Conservation (phyloP, 2,113 vertebrate species). For the Thalassoma bifasciatum region DNA sequence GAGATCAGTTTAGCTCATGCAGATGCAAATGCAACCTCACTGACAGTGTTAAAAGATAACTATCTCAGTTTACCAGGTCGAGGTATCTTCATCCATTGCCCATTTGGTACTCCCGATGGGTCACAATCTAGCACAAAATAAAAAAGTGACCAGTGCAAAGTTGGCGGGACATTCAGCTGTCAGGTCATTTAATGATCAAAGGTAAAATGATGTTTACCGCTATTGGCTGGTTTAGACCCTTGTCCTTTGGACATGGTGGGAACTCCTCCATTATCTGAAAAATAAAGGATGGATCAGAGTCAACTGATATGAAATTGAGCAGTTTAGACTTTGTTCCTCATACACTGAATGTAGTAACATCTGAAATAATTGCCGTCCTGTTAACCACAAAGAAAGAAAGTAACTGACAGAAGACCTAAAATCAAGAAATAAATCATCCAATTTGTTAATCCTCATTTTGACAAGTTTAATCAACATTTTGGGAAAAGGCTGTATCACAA, state of each 20-base stretch:
- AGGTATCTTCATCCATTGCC: conserved; percentile 81
- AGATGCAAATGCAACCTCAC: too few species aligned
- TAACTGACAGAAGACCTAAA: background rate
- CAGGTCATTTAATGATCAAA: too few species aligned
- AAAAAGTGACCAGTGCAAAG: conserved; percentile 1
- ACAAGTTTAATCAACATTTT: conserved; percentile 7
- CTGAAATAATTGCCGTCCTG: background rate
- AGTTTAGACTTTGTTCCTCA: conserved; percentile 30
- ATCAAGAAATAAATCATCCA: background rate
- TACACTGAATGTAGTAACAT: conserved; percentile 6
- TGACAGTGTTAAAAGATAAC: too few species aligned
- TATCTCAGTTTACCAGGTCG: conserved; percentile 68
- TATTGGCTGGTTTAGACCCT: conserved; percentile 57
- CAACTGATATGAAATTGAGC: background rate
- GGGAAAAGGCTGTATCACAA: background rate
- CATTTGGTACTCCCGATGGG: conserved; percentile 71
- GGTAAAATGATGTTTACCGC: conserved; percentile 63
- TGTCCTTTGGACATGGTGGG: conserved; percentile 53
- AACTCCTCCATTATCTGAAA: conserved; percentile 56
- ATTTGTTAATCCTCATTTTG: background rate
- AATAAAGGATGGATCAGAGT: conserved; percentile 2
- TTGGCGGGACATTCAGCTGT: too few species aligned
- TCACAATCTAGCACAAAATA: conserved; percentile 73
- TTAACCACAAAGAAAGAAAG: background rate
- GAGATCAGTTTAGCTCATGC: too few species aligned